Conservation (phyloP, 2,113 vertebrate genomes). For the Holacanthus passer region DNA sequence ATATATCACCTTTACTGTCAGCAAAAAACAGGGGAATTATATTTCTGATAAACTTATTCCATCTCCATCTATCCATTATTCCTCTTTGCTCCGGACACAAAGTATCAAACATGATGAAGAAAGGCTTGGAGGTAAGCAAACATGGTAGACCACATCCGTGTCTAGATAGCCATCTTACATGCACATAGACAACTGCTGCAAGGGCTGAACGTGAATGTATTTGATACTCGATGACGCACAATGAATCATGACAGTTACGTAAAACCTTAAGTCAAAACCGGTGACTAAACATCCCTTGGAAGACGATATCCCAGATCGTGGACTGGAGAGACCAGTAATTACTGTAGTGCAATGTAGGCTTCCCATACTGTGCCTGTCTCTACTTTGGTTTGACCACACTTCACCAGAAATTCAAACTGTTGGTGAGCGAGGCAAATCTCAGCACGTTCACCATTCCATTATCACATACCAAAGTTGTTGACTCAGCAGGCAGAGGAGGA, state of each 20-base stretch:
- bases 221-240: slow-evolving; percentile 45
- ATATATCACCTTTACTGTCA: background rate
- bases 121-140: slow-evolving; percentile 31
- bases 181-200: slow-evolving; percentile 24
- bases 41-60: background rate
- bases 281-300: slow-evolving; percentile 59
- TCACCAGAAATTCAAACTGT: slow-evolving; percentile 45
- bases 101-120: slow-evolving; percentile 16
- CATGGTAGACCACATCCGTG: slow-evolving; percentile 47
- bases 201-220: background rate
- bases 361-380: slow-evolving; percentile 16
- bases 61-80: too few species aligned
- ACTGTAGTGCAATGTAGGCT: slow-evolving; percentile 7
- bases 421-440: slow-evolving; percentile 37
- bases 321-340: slow-evolving; percentile 34
- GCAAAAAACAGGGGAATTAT: background rate
- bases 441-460: slow-evolving; percentile 33
- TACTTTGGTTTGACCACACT: slow-evolving; percentile 45
- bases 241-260: slow-evolving; percentile 59
- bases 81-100: background rate
- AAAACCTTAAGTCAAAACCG: slow-evolving; percentile 25
- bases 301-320: slow-evolving; percentile 19
- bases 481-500: slow-evolving; percentile 58
- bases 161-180: slow-evolving; percentile 27
- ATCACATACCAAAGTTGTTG: slow-evolving; percentile 54